These are phyloP conservation scores for Cantharis rufa DNA, from an alignment of 2,888 invertebrate species.

Conservation along the genomic window DNA sequence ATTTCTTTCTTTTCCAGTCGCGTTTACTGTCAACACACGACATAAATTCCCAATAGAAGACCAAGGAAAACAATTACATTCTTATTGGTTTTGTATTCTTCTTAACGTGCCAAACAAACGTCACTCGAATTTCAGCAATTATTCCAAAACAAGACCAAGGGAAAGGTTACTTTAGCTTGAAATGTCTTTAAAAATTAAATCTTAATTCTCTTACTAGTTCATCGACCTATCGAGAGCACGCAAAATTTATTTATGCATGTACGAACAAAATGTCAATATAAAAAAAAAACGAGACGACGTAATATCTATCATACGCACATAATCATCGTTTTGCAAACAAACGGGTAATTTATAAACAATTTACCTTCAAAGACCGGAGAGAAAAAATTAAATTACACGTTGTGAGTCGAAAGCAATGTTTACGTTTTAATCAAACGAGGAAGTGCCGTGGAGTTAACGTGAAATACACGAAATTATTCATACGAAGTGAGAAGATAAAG, in stretches of 20 bases:
- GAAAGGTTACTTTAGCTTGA: background rate
- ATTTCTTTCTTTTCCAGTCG: background rate
- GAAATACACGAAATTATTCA: background rate
- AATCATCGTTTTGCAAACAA: background rate
- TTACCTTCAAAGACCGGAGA: background rate
- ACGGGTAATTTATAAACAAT: background rate
- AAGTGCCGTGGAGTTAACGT: background rate
- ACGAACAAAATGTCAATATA: background rate
- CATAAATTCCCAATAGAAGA: background rate
- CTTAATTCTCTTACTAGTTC: background rate
- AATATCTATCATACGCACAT: background rate
- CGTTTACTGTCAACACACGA: background rate
- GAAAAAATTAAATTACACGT: background rate
- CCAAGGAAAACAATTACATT: background rate
- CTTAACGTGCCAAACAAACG: background rate
- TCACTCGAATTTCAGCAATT: background rate
- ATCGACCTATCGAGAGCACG: background rate
- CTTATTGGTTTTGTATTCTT: background rate
- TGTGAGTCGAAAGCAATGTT: background rate
- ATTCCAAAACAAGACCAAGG: background rate
- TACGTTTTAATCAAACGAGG: background rate
- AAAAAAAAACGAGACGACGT: background rate
- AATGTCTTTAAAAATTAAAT: background rate
- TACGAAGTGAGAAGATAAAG: background rate
- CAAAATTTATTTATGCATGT: background rate